Evolutionary conservation across 2,888 invertebrate species (phyloP), one percentile per base, ranked within the genome.

Genomic region (Syrphus vitripennis): DNA sequence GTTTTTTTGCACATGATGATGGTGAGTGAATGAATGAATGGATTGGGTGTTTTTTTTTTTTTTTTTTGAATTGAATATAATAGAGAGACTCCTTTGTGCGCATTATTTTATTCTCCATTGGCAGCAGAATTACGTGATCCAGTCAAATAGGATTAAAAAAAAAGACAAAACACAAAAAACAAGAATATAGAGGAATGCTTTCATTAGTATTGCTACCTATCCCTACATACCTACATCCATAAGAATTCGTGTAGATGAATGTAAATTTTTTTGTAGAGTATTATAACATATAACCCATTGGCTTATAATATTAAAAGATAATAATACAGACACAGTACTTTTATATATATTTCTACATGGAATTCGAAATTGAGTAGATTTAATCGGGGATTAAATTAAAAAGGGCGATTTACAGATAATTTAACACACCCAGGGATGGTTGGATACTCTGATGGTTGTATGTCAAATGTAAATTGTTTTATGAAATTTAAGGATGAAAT

Each of bases 101-200:
- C 81, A 86, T 82, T 86, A 82, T 82, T 74, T 74, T 78, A 82
- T 74, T 82, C 61, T 69, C 82, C 69, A 69, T 61, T 67, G 86
- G 78, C 50, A 37, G 48, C 63, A 37, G 34, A 81, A 69, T 86
- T 86, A 86, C 80, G 80, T 76, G 71, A 84, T 80, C 71, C 81
- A 82, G 69, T 69, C 48, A 74, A 74, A 86, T 69, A 59, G 76
- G 76, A 80, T 80, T 76, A 80, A 80, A 76, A 70, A 26, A 45
- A 65, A 10, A 63, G 31, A 59, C 0, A 59, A 10, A 7, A 37
- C 3, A 12, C 4, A n/a, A 40, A 14, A 21, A 61, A 40, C n/a
- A 26, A 7, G 2, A 29, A 16, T 12, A 57, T 19, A 57, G 5
- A 63, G 12, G 65, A 19, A 48, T 31, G 65, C 45, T 48, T 45